Base-by-base conservation (phyloP, 2,888 invertebrate species). In the Calameuta pallipes region DNA sequence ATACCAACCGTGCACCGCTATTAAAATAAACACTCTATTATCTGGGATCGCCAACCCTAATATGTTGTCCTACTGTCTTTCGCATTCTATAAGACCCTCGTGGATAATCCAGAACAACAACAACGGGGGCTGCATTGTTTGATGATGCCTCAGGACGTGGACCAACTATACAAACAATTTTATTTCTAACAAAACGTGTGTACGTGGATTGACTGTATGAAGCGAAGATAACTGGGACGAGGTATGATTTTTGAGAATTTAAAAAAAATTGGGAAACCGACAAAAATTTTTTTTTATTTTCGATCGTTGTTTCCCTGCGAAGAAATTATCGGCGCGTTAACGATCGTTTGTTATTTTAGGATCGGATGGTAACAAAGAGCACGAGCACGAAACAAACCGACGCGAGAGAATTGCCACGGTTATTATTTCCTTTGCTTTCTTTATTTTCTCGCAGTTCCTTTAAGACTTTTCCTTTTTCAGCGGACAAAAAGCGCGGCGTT, bases 11-110 rank as follows among this genome's bases (percentile, higher is more conserved):
- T 85, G 85, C 75, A 82, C 81, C 84, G 81, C 88, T 89, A 87
- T 86, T 89, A 87, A 89, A 90, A 90, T 90, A 90, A 90, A 90
- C 88, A 89, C 80, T 79, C 86, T 79, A 88, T 89, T 89, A 89
- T 89, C 73, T 80, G 78, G 79, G 79, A 83, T 82, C 82, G 80
- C 78, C 78, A 78, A 77, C 80, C 76, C 85, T 88, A 88, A 89
- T 89, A 81, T 87, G 87, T 87, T 87, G 86, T 83, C 75, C 77
- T 85, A 82, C 84, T 86, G 56, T 56, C 56, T 56, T 56, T 56
- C 9, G 56, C 56, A 56, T 56, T 56, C 56, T 56, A 56, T 56
- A 56, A 56, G 56, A 23, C 85, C 84, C 83, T 82, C 79, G 78
- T 83, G 85, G 89, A 89, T 90, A 88, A 90, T 90, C 90, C 88